Base-by-base conservation (phyloP, 1,140 invertebrate genomes). In the Hycleus cichorii region DNA sequence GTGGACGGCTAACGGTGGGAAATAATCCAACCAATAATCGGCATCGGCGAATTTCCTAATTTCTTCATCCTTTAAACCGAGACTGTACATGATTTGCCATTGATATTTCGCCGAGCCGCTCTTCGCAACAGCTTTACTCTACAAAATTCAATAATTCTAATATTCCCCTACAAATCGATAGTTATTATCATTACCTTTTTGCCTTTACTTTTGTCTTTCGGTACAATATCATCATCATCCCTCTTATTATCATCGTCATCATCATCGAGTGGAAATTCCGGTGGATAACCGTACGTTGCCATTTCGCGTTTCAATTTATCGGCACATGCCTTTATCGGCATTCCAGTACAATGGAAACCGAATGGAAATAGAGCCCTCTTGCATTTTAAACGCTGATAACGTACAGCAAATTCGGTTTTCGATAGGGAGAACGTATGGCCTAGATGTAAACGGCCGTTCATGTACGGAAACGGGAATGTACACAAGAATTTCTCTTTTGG, bases 391-490 rank as follows among this genome's bases (percentile, higher is more conserved):
- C 94, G 82, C 64, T 98, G 85, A 65, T 67, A 99, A 11, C 95
- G 86, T 57, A 88, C 82, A 24, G 92, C 86, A 86, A 97, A 98
- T 88, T 98, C 96, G 76, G 92, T 94, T 81, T 99, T 99, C 40
- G 95, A 95, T 27, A 98, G 71, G 10, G 95, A 92, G 80, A 99
- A 99, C 5, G 93, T 95, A 74, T 99, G 97, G 0, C 97, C 97
- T 47, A 99, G 77, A 82, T 99, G 97, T 50, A 99, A 81, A 45
- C 90, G 82, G 26, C 97, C 97, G 85, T 99, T 99, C 97, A 99
- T 99, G 69, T 99, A 99, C 0, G 97, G 97, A 80, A 89, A 99
- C 3, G 97, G 97, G 81, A 99, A 99, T 6, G 93, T 97, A 9
- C 86, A 88, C 39, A 98, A 78, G 73, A 90, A 98, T 71, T 98